These are phyloP conservation scores for Tetramorium simillimum DNA, from an alignment of 1,140 invertebrate species.

Conservation along the genomic window DNA sequence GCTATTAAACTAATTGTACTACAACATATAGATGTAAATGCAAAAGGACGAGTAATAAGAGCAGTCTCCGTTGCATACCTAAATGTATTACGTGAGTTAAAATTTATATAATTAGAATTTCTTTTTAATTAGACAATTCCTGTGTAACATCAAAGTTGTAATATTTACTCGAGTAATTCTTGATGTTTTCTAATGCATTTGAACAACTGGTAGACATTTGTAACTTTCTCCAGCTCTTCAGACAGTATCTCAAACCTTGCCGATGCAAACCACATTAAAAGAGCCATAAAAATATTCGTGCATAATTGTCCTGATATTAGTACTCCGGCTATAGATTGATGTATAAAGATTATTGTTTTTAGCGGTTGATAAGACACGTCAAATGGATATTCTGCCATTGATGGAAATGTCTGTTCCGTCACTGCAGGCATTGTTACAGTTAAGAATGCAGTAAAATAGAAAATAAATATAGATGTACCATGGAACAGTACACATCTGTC, in stretches of 20 bases:
- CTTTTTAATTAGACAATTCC: background rate
- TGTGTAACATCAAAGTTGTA: background rate
- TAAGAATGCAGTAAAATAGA: conserved; percentile 14
- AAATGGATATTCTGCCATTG: conserved; percentile 43
- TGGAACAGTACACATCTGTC: conserved; percentile 44
- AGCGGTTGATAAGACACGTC: background rate
- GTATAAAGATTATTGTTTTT: background rate
- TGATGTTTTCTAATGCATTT: conserved; percentile 47
- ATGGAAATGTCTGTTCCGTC: background rate
- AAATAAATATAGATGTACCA: conserved; percentile 21
- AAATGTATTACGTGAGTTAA: background rate
- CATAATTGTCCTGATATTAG: background rate
- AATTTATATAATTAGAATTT: background rate
- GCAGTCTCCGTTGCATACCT: conserved; percentile 36
- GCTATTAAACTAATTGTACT: background rate
- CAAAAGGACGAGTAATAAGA: background rate
- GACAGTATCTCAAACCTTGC: conserved; percentile 50
- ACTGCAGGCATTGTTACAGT: background rate
- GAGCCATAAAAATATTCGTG: background rate
- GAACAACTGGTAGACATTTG: background rate
- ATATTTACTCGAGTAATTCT: conserved; percentile 45
- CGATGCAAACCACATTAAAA: conserved; percentile 41
- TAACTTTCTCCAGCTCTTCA: background rate
- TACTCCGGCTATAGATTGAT: background rate
- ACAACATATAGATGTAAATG: background rate